Percentiles rank a stretch among this genome's conserved stretches.
These are phyloP conservation scores for Intellagama lesueurii DNA, from an alignment of 2,797 vertebrate species.

Conservation along the genomic window DNA sequence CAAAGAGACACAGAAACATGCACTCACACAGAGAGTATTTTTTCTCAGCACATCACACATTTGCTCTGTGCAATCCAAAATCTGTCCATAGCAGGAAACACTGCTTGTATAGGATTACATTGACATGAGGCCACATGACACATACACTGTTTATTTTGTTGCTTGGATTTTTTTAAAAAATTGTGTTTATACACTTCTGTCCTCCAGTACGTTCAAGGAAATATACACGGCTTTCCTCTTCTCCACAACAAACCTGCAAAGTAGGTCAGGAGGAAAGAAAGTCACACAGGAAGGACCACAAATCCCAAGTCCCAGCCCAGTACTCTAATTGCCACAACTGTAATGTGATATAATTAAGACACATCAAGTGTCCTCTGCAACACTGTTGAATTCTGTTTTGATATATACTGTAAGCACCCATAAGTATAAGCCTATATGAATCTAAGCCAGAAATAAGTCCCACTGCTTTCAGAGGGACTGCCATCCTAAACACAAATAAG, in stretches of 20 bases:
- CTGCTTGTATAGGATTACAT: background rate
- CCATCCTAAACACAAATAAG: background rate
- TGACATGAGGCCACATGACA: background rate
- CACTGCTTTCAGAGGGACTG: no score
- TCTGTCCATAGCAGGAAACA: background rate
- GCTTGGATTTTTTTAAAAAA: background rate
- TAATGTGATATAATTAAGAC: background rate
- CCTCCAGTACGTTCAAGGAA: background rate
- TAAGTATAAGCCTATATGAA: no score
- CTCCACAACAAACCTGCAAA: background rate
- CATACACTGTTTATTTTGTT: background rate
- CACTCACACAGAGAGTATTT: no score
- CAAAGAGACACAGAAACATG: no score
- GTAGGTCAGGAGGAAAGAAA: background rate
- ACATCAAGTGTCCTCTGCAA: background rate
- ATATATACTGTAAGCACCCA: no score
- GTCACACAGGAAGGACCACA: background rate
- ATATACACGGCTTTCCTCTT: background rate
- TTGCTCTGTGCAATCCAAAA: no score
- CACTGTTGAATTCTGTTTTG: background rate
- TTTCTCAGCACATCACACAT: no score
- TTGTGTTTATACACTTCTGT: background rate
- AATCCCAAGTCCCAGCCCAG: background rate
- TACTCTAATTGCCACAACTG: background rate
- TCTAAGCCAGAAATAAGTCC: no score